phyloP scores from a whole-genome alignment of 1,140 invertebrate species.

The Tyrophagus putrescentiae region DNA sequence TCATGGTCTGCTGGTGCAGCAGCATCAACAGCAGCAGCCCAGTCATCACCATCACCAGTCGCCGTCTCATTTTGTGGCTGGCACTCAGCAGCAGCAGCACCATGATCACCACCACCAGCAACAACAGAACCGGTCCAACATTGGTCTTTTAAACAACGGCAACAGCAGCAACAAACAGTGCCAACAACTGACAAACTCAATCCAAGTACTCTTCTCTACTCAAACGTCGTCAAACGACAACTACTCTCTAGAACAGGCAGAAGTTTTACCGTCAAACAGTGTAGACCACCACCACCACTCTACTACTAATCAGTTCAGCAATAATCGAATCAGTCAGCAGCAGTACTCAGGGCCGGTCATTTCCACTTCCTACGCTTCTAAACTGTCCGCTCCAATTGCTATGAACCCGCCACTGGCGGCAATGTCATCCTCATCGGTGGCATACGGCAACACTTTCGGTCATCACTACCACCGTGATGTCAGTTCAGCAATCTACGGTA shows the following conservation, averaged over 20 bases:
- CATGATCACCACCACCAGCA: not conserved
- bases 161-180: not conserved
- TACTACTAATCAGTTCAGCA: too few relatives aligned
- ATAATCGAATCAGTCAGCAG: too few relatives aligned
- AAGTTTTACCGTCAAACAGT: too few relatives aligned
- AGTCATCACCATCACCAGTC: not conserved
- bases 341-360: too few relatives aligned
- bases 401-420: too few relatives aligned
- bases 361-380: too few relatives aligned
- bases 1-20: not conserved
- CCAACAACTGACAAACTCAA: not conserved
- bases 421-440: too few relatives aligned
- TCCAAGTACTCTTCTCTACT: not conserved
- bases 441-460: too few relatives aligned
- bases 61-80: not conserved
- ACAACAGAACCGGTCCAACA: not conserved
- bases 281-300: not conserved
- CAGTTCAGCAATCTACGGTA: too few relatives aligned
- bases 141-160: not conserved
- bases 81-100: not conserved
- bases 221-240: not conserved
- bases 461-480: too few relatives aligned
- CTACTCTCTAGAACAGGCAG: too few relatives aligned
- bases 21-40: not conserved
- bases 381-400: too few relatives aligned